Base-by-base conservation (phyloP, 2,113 vertebrate species). In the Mugil cephalus region DNA sequence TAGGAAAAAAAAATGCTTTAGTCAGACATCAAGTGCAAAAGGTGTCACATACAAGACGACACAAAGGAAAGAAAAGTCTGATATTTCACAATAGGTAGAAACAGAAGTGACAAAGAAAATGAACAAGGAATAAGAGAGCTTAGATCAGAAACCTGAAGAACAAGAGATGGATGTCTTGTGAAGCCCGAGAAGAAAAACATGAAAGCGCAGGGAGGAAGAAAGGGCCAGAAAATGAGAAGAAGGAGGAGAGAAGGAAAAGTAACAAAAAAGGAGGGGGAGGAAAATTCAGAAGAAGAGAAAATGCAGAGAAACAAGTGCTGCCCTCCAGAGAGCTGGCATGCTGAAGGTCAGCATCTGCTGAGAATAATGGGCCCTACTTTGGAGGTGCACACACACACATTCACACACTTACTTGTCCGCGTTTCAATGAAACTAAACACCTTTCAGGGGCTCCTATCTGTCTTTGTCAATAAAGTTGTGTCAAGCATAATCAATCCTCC, bases 391-490 rank as follows among this genome's bases (percentile, higher is more conserved):
- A 14, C 56, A 21, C 24, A 69, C 42, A 38, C 30, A 14, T 18
- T 48, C 72, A 73, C 59, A 72, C 74, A 56, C 59, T 38, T 39
- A 56, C 55, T 17, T 62, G 51, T 79, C 79, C 71, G 80, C 48
- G 74, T 86, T 69, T 64, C 61, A 87, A 81, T 73, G 83, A 87
- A 88, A 85, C 77, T 74, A 82, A 86, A 87, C 83, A 87, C 87
- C 79, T 82, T 82, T 84, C 66, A 58, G 77, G 55, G 76, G 64
- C 69, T 83, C 67, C 83, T 68, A 86, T 86, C 81, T 53, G 86
- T 92, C 91, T 88, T 80, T 88, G 85, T 85, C 91, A 90, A 89
- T 90, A 88, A 92, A 91, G 78, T 76, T 88, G 52, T 88, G 83
- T 87, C 86, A 79, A 67, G 78, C 64, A 60, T 74, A 43, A 88